Evolutionary conservation across 2,888 invertebrate genomes (phyloP).

Genomic region (Ceramica pisi): DNA sequence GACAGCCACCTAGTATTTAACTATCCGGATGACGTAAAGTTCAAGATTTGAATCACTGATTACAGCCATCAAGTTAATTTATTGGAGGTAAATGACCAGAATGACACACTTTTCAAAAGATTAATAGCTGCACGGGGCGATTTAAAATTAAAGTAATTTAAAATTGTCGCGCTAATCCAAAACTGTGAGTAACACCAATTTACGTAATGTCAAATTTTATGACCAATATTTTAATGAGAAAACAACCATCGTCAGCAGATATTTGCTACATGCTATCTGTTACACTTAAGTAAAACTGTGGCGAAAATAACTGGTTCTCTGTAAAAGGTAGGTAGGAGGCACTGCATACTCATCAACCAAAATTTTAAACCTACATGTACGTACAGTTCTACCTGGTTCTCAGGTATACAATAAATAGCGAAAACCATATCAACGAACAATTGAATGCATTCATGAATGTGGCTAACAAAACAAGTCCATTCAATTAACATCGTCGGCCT

Average conservation of each 20-base stretch:
- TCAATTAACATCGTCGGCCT: constrained; percentile 78
- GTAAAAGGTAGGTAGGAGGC: background rate
- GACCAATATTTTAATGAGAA: constrained; percentile 23
- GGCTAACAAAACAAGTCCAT: constrained; percentile 80
- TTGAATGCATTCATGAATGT: constrained; percentile 71
- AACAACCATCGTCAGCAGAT: background rate
- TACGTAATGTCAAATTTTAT: constrained; percentile 21
- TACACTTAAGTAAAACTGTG: background rate
- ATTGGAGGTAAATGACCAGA: constrained; percentile 46
- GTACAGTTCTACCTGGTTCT: constrained; percentile 9
- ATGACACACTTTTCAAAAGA: constrained; percentile 58
- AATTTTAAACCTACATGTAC: background rate
- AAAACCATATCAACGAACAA: constrained; percentile 55
- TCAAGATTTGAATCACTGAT: constrained; percentile 42
- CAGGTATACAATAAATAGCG: constrained; percentile 1
- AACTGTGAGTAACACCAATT: constrained; percentile 27
- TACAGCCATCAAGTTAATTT: constrained; percentile 44
- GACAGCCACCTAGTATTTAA: constrained; percentile 18
- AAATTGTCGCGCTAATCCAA: constrained; percentile 38
- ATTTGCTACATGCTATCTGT: background rate
- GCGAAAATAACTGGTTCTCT: background rate
- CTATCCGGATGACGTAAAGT: constrained; percentile 22
- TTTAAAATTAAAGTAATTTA: constrained; percentile 36
- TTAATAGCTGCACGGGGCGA: constrained; percentile 49
- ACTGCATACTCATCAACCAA: constrained; percentile 2